A percentile compares a stretch with the other conserved stretches of the same genome.
phyloP scores from a whole-genome alignment of 2,888 invertebrate species.

The Chrysolina oricalcia region DNA sequence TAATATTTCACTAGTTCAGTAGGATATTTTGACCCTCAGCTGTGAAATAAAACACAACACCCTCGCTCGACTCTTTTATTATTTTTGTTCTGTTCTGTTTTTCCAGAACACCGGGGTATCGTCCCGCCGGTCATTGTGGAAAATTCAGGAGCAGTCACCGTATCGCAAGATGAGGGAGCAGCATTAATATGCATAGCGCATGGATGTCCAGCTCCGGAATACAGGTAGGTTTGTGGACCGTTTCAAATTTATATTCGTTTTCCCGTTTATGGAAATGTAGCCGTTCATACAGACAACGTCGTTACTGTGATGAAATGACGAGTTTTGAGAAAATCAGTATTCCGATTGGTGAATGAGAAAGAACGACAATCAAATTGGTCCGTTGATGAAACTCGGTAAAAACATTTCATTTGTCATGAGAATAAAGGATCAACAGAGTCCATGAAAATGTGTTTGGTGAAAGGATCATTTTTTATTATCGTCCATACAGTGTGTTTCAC shows the following conservation, averaged over 20 bases:
- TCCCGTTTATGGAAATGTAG: background rate
- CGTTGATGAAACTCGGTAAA: too few relatives aligned
- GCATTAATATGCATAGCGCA: conserved; percentile 86
- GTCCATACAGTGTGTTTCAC: too few relatives aligned
- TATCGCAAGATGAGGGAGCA: conserved; percentile 83
- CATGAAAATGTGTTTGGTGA: too few relatives aligned
- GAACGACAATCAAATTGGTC: too few relatives aligned
- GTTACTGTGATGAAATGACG: background rate
- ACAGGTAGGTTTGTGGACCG: conserved; percentile 74
- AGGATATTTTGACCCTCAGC: background rate
- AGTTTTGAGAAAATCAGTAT: too few relatives aligned
- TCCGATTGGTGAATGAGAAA: too few relatives aligned
- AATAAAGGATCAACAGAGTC: too few relatives aligned
- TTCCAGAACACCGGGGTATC: conserved; percentile 81
- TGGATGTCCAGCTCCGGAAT: conserved; percentile 85
- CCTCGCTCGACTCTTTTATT: background rate
- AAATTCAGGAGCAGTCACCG: conserved; percentile 80
- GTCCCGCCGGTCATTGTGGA: conserved; percentile 83
- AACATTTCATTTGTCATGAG: too few relatives aligned
- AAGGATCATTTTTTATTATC: too few relatives aligned
- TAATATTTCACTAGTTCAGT: background rate
- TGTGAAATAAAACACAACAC: background rate
- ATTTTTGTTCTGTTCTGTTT: conserved; percentile 1
- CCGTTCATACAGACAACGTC: background rate
- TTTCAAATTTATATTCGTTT: background rate